These are phyloP conservation scores for Clarias pachynema DNA, from an alignment of 2,797 vertebrate species.

Conservation along the genomic window DNA sequence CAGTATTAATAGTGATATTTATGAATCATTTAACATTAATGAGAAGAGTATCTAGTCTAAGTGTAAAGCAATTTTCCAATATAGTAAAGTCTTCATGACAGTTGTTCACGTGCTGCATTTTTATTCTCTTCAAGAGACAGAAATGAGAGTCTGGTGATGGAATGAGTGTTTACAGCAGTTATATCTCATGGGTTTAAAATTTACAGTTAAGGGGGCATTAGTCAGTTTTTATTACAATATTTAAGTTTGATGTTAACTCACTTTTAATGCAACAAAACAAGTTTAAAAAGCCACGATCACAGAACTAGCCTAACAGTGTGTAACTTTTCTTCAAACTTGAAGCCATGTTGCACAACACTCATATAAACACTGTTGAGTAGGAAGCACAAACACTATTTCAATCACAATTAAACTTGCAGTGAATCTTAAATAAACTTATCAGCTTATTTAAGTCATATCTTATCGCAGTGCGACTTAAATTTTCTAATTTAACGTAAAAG, in stretches of 20 bases:
- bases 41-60: background rate
- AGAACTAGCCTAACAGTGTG: conserved; percentile 5
- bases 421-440: background rate
- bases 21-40: background rate
- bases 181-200: background rate
- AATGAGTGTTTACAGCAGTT: background rate
- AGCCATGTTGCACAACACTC: background rate
- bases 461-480: background rate
- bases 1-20: too few species aligned
- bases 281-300: background rate
- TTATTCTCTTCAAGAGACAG: background rate
- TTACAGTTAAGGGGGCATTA: background rate
- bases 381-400: background rate
- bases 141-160: background rate
- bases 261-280: background rate
- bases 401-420: background rate
- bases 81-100: background rate
- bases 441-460: background rate
- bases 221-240: background rate
- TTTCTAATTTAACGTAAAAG: background rate
- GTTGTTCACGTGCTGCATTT: background rate
- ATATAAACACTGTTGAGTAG: background rate
- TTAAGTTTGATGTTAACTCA: background rate
- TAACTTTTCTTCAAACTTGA: background rate
- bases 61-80: background rate